Percentiles rank a stretch among this genome's conserved stretches.
Evolutionary conservation across 2,888 invertebrate species (phyloP).

Genomic region (Conops quadrifasciatus): DNA sequence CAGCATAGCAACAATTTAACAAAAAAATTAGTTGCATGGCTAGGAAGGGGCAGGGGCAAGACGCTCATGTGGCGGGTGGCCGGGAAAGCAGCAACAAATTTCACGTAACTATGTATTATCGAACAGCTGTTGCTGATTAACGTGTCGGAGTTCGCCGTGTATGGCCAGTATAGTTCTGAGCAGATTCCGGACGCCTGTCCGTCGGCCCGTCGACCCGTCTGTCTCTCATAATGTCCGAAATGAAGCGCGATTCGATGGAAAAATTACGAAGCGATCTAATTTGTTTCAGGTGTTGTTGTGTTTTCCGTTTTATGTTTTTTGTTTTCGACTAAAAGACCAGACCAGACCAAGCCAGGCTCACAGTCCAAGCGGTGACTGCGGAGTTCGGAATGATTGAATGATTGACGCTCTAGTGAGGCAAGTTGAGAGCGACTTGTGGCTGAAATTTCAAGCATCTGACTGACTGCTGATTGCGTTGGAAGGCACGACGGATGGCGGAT

Average conservation of each 20-base stretch:
- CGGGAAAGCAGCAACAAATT: conserved; percentile 12
- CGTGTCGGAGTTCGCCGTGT: conserved; percentile 26
- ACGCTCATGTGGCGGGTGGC: not conserved
- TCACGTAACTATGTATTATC: conserved; percentile 1
- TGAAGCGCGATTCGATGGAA: conserved; percentile 5
- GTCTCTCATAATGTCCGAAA: conserved; percentile 7
- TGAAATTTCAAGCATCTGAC: not conserved
- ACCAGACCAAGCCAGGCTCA: not conserved
- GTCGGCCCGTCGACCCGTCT: not conserved
- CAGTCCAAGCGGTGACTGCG: not conserved
- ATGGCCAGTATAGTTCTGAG: too few species aligned
- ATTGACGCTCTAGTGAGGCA: not conserved
- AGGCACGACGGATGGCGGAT: not conserved
- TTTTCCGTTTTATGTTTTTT: conserved; percentile 20
- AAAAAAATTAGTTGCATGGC: not conserved
- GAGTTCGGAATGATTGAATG: not conserved
- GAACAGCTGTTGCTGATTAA: conserved; percentile 33
- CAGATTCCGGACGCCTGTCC: too few species aligned
- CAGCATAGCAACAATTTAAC: conserved; percentile 23
- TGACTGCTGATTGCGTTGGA: too few species aligned
- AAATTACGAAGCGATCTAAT: conserved; percentile 51
- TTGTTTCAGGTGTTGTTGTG: conserved; percentile 52
- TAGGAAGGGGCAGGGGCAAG: too few species aligned
- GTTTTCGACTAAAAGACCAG: not conserved
- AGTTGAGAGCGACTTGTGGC: not conserved